phyloP scores from a whole-genome alignment of 2,888 invertebrate genomes.

The Pristionchus mayeri region DNA sequence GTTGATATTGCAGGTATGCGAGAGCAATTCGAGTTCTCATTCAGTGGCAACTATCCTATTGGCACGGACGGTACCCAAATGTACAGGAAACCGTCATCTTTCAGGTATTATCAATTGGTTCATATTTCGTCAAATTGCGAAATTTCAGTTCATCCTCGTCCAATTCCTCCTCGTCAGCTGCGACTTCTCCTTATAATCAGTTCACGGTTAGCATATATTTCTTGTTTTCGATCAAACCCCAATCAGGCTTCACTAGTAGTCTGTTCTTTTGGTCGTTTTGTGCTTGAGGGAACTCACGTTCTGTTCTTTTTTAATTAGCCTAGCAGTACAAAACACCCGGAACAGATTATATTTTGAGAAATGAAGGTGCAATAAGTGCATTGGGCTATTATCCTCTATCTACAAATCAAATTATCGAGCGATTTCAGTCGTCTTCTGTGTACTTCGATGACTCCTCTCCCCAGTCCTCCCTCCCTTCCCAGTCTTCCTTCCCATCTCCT shows the following conservation, averaged over 20 bases:
- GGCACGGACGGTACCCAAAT: neutral
- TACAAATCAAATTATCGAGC: too few species aligned
- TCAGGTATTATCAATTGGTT: neutral
- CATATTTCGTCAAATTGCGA: neutral
- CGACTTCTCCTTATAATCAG: neutral
- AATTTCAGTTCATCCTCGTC: neutral
- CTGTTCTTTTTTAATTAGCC: too few species aligned
- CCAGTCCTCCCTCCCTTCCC: neutral
- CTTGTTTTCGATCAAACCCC: too few species aligned
- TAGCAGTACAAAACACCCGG: too few species aligned
- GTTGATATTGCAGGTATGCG: neutral
- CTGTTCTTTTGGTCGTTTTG: too few species aligned
- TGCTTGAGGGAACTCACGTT: too few species aligned
- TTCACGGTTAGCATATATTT: neutral
- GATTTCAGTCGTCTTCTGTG: neutral
- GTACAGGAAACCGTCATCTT: slow-evolving; percentile 18
- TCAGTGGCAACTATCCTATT: neutral
- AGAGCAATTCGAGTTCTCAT: neutral
- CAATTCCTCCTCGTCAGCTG: slow-evolving; percentile 1
- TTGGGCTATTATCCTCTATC: too few species aligned
- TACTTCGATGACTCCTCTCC: slow-evolving; percentile 22
- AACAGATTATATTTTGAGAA: too few species aligned
- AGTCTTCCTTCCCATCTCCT: neutral
- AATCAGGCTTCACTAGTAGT: too few species aligned
- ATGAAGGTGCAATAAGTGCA: too few species aligned